These are phyloP conservation scores for Promerops cafer DNA, from an alignment of 2,113 vertebrate species.

Conservation along the genomic window DNA sequence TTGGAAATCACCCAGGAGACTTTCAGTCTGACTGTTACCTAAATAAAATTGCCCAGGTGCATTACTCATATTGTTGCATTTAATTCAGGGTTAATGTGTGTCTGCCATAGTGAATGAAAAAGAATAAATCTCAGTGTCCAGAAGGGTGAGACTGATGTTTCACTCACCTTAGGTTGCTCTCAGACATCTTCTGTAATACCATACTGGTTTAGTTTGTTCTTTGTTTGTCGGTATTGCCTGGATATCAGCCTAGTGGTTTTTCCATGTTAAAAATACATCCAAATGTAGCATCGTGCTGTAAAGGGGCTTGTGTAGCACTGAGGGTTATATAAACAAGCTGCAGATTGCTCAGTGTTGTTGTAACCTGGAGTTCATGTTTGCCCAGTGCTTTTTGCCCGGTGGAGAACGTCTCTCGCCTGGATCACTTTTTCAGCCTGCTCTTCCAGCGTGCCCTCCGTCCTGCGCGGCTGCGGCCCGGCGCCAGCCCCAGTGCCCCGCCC, in stretches of 20 bases:
- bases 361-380: constrained; percentile 59
- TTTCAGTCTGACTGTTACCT: background rate
- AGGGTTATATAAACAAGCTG: background rate
- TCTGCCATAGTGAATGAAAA: background rate
- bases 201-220: background rate
- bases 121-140: background rate
- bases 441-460: constrained; percentile 90
- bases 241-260: background rate
- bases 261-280: background rate
- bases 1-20: background rate
- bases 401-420: constrained; percentile 81
- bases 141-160: background rate
- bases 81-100: background rate
- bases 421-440: constrained; percentile 94
- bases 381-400: constrained; percentile 85
- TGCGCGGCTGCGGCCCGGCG: constrained; percentile 11
- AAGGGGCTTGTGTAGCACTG: background rate
- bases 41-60: background rate
- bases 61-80: background rate
- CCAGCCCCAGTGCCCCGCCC: constrained; percentile 28
- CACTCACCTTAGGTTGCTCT: background rate
- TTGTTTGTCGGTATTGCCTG: background rate
- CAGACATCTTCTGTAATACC: background rate
- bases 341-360: background rate
- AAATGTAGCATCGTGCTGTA: background rate